A percentile compares a stretch with the other conserved stretches of the same genome.
These are phyloP conservation scores for Lasioglossum leucozonium DNA, from an alignment of 2,888 invertebrate species.

Conservation along the genomic window DNA sequence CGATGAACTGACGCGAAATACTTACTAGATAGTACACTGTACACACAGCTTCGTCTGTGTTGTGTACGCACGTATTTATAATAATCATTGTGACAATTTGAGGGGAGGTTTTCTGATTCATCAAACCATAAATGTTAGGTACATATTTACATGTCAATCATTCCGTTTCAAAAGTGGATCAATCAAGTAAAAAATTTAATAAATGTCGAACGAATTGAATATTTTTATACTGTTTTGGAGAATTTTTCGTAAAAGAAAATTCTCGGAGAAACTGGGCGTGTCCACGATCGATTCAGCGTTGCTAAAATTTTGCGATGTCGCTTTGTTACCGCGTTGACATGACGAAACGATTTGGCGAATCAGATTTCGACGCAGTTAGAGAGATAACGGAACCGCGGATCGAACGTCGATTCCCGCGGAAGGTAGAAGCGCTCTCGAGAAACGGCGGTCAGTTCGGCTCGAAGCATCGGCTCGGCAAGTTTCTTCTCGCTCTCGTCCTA, in stretches of 20 bases:
- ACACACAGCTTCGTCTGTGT: too few relatives aligned
- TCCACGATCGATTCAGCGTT: background rate
- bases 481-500: background rate
- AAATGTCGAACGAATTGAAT: too few relatives aligned
- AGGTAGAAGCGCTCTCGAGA: background rate
- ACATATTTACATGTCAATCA: too few relatives aligned
- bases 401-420: background rate
- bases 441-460: background rate
- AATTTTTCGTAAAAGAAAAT: background rate
- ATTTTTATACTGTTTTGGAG: too few relatives aligned
- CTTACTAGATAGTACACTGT: too few relatives aligned
- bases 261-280: background rate
- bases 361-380: background rate
- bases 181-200: too few relatives aligned
- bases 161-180: too few relatives aligned
- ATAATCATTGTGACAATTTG: too few relatives aligned
- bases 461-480: background rate
- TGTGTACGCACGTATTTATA: too few relatives aligned
- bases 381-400: background rate
- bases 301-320: background rate
- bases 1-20: too few relatives aligned
- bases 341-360: background rate
- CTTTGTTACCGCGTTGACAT: background rate
- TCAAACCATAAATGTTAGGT: too few relatives aligned
- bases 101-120: too few relatives aligned